Evolutionary conservation across 2,888 invertebrate genomes (phyloP).

Genomic region (Prosopocoilus inquinatus): DNA sequence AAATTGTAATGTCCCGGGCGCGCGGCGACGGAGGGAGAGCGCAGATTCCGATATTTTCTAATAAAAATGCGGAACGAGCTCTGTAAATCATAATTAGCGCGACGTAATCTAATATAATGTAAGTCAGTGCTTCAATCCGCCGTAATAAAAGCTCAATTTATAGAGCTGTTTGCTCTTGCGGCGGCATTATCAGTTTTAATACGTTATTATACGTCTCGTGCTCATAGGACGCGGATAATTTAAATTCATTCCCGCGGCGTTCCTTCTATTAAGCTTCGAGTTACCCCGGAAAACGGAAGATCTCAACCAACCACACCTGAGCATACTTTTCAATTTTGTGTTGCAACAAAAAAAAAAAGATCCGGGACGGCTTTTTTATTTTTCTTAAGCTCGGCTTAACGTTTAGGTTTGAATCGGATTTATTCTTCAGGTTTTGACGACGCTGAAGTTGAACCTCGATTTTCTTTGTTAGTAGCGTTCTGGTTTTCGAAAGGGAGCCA

Average conservation of each 20-base stretch:
- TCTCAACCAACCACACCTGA: too few species aligned
- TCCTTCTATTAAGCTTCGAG: too few species aligned
- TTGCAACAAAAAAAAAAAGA: too few species aligned
- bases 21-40: not conserved
- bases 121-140: conserved; percentile 12
- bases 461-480: too few species aligned
- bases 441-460: too few species aligned
- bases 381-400: too few species aligned
- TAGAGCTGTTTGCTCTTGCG: conserved; percentile 30
- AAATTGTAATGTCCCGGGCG: not conserved
- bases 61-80: conserved; percentile 14
- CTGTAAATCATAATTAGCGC: conserved; percentile 15
- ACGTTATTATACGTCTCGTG: conserved; percentile 32
- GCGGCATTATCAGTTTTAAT: conserved; percentile 35
- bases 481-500: too few species aligned
- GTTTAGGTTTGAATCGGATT: too few species aligned
- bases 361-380: too few species aligned
- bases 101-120: conserved; percentile 15
- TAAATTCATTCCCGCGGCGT: conserved; percentile 30
- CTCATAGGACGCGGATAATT: conserved; percentile 29
- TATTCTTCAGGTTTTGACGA: too few species aligned
- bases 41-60: not conserved
- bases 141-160: conserved; percentile 37
- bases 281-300: too few species aligned
- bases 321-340: too few species aligned